These are phyloP conservation scores for Drosophila birchii DNA, from an alignment of 2,888 invertebrate species.

Conservation along the genomic window DNA sequence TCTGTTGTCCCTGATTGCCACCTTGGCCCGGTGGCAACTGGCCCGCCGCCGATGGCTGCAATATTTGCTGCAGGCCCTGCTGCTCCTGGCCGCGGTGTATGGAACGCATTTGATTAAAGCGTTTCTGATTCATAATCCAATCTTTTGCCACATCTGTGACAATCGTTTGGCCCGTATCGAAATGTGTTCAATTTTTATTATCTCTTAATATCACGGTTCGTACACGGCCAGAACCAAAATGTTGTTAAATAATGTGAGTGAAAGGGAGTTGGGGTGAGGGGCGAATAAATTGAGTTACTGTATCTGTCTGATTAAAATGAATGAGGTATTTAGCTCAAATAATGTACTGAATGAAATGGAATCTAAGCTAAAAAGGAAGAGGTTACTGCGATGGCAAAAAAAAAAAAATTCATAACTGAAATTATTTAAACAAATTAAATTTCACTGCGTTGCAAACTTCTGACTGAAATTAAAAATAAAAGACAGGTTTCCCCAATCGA, in stretches of 20 bases:
- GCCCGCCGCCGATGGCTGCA: background rate
- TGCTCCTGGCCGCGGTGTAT: conserved; percentile 43
- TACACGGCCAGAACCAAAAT: conserved; percentile 12
- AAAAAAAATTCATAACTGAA: too few species aligned
- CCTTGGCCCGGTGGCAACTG: background rate
- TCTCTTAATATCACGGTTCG: conserved; percentile 8
- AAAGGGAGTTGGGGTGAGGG: too few species aligned
- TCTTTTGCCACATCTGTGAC: conserved; percentile 12
- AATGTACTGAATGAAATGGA: conserved; percentile 9
- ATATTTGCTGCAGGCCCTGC: conserved; percentile 42
- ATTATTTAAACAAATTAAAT: too few species aligned
- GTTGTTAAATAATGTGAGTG: conserved; percentile 4
- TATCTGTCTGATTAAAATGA: conserved; percentile 8
- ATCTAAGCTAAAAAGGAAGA: background rate
- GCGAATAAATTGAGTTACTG: conserved; percentile 21
- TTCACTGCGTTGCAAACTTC: too few species aligned
- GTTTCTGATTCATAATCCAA: conserved; percentile 49
- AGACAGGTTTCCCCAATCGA: too few species aligned
- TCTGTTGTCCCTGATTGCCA: background rate
- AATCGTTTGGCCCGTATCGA: background rate
- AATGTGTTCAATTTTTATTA: too few species aligned
- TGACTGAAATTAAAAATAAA: too few species aligned
- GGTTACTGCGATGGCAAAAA: background rate
- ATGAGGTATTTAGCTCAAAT: background rate
- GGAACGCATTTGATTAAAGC: conserved; percentile 35